Base-by-base conservation (phyloP, 2,888 invertebrate genomes). In the Lottia gigantea region DNA sequence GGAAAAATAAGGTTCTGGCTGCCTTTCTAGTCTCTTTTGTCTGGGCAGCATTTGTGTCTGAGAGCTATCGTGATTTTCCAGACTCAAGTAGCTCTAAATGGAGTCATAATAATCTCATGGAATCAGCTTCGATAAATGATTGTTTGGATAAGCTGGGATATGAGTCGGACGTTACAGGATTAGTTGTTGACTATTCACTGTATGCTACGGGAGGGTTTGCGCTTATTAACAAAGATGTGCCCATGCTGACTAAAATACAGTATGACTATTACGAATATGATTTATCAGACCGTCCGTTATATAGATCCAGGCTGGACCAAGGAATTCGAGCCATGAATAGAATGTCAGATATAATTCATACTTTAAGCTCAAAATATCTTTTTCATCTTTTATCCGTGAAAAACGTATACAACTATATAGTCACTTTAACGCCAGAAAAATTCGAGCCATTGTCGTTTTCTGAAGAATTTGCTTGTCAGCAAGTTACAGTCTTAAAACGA, bases 201-300 rank as follows among this genome's bases (percentile, higher is more conserved):
- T 55, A 55, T 15, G 55, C 55, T 23, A 55, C 55, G 11, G 55
- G 55, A 19, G 55, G 55, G 19, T 55, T 55, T 4, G 19, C 55
- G 19, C 55, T 55, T 55, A 19, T 55, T 11, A 55, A 55, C 23
- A 55, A 55, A 19, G 55, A 55, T 14, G 55, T 55, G 19, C 55
- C 55, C 2, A 23, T 55, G 19, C 55, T 55, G 0, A 55, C 55
- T 23, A 19, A 23, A 23, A 23, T 55, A 55, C 55, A 55, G 14
- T 23, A 55, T 23, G 55, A 55, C 19, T 55, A 55, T 55, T 55
- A 55, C 55, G 55, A 55, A 23, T 55, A 55, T 23, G 55, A 55
- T 14, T 23, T 55, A 55, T 55, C 55, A 19, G 55, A 55, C 16
- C 55, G 55, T 12, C 55, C 55, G 6, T 23, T 55, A 12, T 55